Base-by-base conservation (phyloP, 2,888 invertebrate genomes). In the Colostygia pectinataria region DNA sequence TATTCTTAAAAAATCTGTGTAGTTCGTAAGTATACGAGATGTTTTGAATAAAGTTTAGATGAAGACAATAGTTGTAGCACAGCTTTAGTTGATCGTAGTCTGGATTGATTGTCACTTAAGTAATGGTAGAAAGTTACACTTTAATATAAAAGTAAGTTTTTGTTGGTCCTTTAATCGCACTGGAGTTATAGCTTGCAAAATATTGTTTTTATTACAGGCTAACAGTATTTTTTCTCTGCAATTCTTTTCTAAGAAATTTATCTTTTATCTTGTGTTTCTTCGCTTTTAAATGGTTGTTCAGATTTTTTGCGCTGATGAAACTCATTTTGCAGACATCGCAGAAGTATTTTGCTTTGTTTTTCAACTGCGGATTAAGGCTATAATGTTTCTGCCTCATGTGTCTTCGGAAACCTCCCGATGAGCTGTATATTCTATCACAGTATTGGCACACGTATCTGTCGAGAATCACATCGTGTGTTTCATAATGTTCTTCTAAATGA, bases 401-500 rank as follows among this genome's bases (percentile, higher is more conserved):
- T 8, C 61, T 66, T 15, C 73, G 50, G 31, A 71, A 74, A 0
- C 83, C 82, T 3, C 77, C 55, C 7, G 71, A 57, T 0, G 78
- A 66, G 7, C 75, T 72, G 31, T 69, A 79, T 1, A 70, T 73
- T 0, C 55, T 47, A 0, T 59, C 64, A 12, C 83, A 83, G 2
- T 62, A 50, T 0, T 53, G 41, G 37, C 83, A 83, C 0, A 73
- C 54, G 39, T 62, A 73, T 39, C 81, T 66, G 50, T 81, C 74
- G 0, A 15, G 27, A 0, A 74, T 46, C 46, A 57, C 71, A 0
- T 72, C 63, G 24, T 83, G 83, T 0, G 62, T 68, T 3, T 74
- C 74, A 1, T 52, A 51, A 29, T 83, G 83, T 31, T 83, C 83
- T 0, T 42, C 9, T 24, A 83, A 65, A 55, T 70, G 69, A 0